These are phyloP conservation scores for Brachymystax lenok DNA, from an alignment of 2,797 vertebrate genomes.

Conservation along the genomic window DNA sequence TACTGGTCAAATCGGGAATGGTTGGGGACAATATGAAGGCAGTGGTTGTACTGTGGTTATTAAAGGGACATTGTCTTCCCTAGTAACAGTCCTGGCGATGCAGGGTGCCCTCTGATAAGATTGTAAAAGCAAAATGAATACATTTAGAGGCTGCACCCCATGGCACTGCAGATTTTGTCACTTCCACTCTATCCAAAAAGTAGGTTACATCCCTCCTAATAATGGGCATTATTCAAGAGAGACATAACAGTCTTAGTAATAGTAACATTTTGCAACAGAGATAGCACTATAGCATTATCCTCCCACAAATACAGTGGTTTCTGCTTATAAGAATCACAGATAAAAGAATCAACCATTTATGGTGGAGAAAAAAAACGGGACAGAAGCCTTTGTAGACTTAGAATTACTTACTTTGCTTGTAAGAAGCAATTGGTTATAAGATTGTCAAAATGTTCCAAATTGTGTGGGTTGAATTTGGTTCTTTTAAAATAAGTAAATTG, in stretches of 20 bases:
- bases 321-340: background rate
- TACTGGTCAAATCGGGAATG: background rate
- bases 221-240: constrained; percentile 4
- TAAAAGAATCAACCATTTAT: background rate
- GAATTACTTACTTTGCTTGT: background rate
- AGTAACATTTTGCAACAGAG: background rate
- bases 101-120: background rate
- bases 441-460: background rate
- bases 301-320: background rate
- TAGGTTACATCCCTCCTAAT: constrained; percentile 6
- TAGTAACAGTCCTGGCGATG: constrained; percentile 2
- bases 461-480: background rate
- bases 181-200: constrained; percentile 1
- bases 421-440: background rate
- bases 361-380: too few relatives aligned
- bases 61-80: background rate
- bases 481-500: background rate
- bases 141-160: constrained; percentile 5
- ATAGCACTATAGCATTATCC: background rate
- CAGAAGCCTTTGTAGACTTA: background rate
- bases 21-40: background rate
- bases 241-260: background rate
- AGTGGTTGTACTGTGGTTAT: background rate
- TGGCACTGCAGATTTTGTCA: background rate
- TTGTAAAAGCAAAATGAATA: background rate